Evolutionary conservation across 2,888 invertebrate genomes (phyloP), one percentile per base, ranked within the genome.

Genomic region (Hoplodrina ambigua): DNA sequence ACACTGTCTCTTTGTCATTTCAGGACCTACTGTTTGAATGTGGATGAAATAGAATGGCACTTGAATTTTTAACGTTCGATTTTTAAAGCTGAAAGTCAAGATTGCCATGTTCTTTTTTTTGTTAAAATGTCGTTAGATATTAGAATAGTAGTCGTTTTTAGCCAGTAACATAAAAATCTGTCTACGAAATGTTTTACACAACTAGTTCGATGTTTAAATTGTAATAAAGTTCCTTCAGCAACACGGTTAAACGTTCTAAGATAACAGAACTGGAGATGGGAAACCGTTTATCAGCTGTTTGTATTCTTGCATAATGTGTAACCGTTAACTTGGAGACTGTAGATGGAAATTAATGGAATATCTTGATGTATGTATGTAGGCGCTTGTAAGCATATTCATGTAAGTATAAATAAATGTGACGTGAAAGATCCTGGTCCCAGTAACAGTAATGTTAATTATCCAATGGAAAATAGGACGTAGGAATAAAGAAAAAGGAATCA

Each of bases 1-100:
- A 78, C 78, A 85, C 86, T 89, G 88, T 85, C 80, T 86, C 81
- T 88, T 88, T 92, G 90, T 91, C 87, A 55, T 65, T 78, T 79
- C 78, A 79, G 79, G 68, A 81, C 62, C 68, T 69, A 79, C 79
- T 77, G 54, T 65, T 68, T 53, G 67, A 65, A 37, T 57, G 57
- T 66, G 46, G 30, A 57, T 25, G 17, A 65, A 64, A 62, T 62
- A 53, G 44, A 69, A 69, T 68, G 68, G 68, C 25, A 50, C 8
- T 65, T 80, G n/a, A 62, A 20, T 64, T 68, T 59, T 13, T 25
- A 75, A 65, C 49, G 55, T 65, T 80, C 19, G 15, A 54, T 54
- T 63, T 69, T 75, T 20, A 19, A 62, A 57, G 10, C n/a, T 44
- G 8, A 10, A 33, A 33, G 19, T 33, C 30, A 17, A 17, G 17